Base-by-base conservation (phyloP, 2,797 vertebrate genomes). In the Tenualosa thibaudeaui region DNA sequence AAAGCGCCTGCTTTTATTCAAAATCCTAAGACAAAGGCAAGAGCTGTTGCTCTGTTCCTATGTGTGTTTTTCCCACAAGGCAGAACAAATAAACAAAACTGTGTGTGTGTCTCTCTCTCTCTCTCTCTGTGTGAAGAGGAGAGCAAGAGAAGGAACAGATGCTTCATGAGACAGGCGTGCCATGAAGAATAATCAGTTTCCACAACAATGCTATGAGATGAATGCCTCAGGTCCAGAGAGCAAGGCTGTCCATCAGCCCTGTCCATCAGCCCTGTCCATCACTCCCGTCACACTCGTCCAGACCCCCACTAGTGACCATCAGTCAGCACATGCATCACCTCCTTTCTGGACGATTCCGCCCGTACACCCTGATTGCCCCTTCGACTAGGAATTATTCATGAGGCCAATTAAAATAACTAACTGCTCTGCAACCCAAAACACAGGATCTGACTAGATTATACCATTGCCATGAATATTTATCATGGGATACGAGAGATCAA, bases 351-450 rank as follows among this genome's bases (percentile, higher is more conserved):
- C 15, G 24, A 62, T 88, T 88, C 88, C 82, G 50, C 62, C 31
- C 56, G 0, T 15, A 88, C 89, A 85, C 81, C 43, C 0, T 12
- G 81, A 85, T 90, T 85, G 81, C 62, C 81, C 65, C 75, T 83
- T 89, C 89, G 13, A 17, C 22, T 54, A 8, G 56, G 37, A 75
- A 37, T 89, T 85, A 86, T 91, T 91, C 90, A 90, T 87, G 85
- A 90, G 88, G 89, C 88, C 88, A 90, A 92, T 93, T 90, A 91
- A 89, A 90, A 91, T 82, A 90, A 89, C 89, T 83, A 86, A 89
- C 83, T 85, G 84, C 90, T 87, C 87, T 58, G 88, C 89, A 85
- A 88, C 43, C 65, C 50, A 60, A 65, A 92, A 91, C 89, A 91
- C 83, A 81, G 82, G 88, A 85, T 86, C 82, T 91, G 92, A 90